Evolutionary conservation across 2,113 vertebrate genomes (phyloP).

Genomic region (Mormyrus iriodes): DNA sequence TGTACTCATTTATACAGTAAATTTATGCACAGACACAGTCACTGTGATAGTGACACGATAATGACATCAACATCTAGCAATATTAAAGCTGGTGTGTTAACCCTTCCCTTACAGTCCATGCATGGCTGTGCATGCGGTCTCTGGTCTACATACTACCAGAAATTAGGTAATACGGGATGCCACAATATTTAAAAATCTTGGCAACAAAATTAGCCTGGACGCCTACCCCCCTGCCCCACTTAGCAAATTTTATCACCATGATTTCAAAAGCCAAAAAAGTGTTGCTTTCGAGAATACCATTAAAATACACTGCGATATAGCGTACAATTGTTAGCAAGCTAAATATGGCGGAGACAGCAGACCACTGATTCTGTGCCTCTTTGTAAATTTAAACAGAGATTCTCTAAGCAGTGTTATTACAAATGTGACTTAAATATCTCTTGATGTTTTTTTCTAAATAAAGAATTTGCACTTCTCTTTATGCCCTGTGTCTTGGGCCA

Average conservation of each 20-base stretch:
- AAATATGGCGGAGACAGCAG: not conserved
- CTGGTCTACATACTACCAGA: no score
- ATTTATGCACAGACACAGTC: not conserved
- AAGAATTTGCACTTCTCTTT: not conserved
- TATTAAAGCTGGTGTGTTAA: no score
- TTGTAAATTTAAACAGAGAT: not conserved
- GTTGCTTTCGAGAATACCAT: not conserved
- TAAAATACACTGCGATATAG: not conserved
- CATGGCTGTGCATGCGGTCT: no score
- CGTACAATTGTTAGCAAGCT: no score
- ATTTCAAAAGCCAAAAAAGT: not conserved
- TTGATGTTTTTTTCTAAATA: not conserved
- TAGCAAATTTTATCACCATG: no score
- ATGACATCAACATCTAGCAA: not conserved
- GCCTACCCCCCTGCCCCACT: not conserved
- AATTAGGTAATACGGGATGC: not conserved
- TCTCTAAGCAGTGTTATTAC: not conserved
- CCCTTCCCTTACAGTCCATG: no score
- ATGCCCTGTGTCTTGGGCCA: not conserved
- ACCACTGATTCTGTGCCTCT: not conserved
- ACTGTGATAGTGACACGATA: not conserved
- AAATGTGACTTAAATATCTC: not conserved
- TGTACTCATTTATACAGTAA: no score
- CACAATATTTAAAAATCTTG: not conserved
- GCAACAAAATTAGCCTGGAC: not conserved